A percentile compares a stretch with the other conserved stretches of the same genome.
Evolutionary conservation across 2,888 invertebrate species (phyloP).

Genomic region (Isotomurus palustris): DNA sequence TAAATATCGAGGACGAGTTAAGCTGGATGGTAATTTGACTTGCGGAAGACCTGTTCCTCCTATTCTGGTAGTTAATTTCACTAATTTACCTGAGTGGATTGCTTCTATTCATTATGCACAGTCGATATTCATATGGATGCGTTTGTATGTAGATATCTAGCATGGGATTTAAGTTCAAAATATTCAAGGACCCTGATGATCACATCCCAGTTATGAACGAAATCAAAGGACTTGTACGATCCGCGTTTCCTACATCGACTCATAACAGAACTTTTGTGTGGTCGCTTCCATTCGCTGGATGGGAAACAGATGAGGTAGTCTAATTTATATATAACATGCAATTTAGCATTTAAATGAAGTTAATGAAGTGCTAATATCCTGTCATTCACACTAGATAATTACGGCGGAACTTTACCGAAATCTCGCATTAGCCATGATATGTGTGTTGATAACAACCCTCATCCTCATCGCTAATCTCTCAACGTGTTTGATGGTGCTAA

Average conservation of each 20-base stretch:
- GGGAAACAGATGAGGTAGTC: constrained; percentile 67
- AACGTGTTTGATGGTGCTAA: constrained; percentile 72
- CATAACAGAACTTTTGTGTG: constrained; percentile 64
- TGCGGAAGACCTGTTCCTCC: constrained; percentile 61
- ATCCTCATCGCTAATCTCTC: constrained; percentile 70
- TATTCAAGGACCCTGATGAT: constrained; percentile 57
- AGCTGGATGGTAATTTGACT: constrained; percentile 58
- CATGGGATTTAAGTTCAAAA: constrained; percentile 60
- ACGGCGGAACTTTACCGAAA: constrained; percentile 70
- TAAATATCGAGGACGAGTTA: constrained; percentile 64
- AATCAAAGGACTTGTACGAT: constrained; percentile 57
- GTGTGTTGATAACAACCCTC: constrained; percentile 74
- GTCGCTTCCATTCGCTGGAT: constrained; percentile 67
- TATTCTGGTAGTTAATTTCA: constrained; percentile 53
- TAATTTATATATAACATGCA: constrained; percentile 48
- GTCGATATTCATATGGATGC: constrained; percentile 4
- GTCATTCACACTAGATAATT: constrained; percentile 55
- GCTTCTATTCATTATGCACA: neutral
- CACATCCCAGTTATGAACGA: constrained; percentile 71
- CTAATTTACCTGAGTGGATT: neutral
- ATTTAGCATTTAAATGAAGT: neutral
- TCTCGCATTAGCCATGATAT: constrained; percentile 66
- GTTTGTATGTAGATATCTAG: constrained; percentile 54
- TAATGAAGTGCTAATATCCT: neutral
- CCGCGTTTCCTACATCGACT: constrained; percentile 58